Percentiles rank a stretch among this genome's conserved stretches.
Evolutionary conservation across 1,140 invertebrate species (phyloP).

Genomic region (Ceratitis capitata): DNA sequence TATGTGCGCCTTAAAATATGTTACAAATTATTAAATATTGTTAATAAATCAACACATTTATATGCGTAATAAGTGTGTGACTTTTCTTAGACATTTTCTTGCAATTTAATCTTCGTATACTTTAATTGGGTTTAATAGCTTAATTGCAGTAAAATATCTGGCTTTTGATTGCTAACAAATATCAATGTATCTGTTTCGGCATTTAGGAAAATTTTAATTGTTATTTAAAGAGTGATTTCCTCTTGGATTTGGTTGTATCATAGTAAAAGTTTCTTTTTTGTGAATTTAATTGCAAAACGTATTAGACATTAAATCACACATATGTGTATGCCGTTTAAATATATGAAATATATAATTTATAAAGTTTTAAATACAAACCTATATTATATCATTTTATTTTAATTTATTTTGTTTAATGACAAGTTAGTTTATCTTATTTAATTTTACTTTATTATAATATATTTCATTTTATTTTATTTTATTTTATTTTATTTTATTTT

Average conservation of each 20-base stretch:
- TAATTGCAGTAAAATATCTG: slow-evolving; percentile 10
- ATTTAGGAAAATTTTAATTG: neutral
- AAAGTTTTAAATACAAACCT: too few relatives aligned
- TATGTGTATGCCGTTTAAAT: too few relatives aligned
- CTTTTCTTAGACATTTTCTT: neutral
- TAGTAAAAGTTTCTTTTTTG: neutral
- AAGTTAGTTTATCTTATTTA: too few relatives aligned
- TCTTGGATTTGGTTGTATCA: neutral
- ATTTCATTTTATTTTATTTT: too few relatives aligned
- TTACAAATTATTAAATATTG: neutral
- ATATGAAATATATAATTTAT: too few relatives aligned
- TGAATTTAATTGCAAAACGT: too few relatives aligned
- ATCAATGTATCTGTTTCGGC: neutral
- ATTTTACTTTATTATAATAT: too few relatives aligned
- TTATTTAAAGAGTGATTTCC: neutral
- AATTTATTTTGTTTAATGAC: too few relatives aligned
- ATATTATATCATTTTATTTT: too few relatives aligned
- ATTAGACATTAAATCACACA: too few relatives aligned
- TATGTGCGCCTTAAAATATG: neutral
- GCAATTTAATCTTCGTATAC: neutral
- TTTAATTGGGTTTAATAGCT: neutral
- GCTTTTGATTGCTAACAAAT: neutral
- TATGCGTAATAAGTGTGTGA: neutral
- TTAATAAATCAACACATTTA: too few relatives aligned
- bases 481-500: too few relatives aligned